Conservation (phyloP, 2,888 invertebrate genomes). For the Creontiades dilutus region DNA sequence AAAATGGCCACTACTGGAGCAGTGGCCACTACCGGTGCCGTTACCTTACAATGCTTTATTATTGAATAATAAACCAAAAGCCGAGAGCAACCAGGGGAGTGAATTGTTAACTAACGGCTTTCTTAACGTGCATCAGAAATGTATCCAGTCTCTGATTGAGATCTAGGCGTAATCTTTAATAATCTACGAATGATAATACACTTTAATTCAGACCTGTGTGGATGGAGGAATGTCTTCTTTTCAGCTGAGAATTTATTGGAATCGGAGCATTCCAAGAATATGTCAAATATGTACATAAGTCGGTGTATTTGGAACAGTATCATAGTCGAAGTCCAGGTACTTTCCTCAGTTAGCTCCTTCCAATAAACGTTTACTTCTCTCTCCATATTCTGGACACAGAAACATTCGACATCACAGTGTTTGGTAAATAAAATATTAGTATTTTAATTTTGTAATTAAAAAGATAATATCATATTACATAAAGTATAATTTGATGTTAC, state of each 20-base stretch:
- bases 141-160: too few species aligned
- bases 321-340: constrained; percentile 80
- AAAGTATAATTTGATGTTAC: constrained; percentile 71
- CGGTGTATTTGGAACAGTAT: constrained; percentile 89
- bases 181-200: constrained; percentile 27
- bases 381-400: constrained; percentile 83
- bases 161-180: constrained; percentile 44
- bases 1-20: too few species aligned
- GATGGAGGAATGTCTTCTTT: constrained; percentile 86
- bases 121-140: too few species aligned
- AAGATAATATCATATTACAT: not conserved
- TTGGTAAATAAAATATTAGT: too few species aligned
- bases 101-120: too few species aligned
- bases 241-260: constrained; percentile 88
- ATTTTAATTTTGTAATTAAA: constrained; percentile 32
- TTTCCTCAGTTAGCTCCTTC: constrained; percentile 77
- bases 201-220: constrained; percentile 81
- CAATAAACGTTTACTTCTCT: constrained; percentile 86
- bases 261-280: constrained; percentile 89
- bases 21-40: too few species aligned
- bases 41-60: too few species aligned
- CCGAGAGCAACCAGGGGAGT: too few species aligned
- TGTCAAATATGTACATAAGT: constrained; percentile 90
- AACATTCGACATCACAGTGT: not conserved
- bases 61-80: too few species aligned